Percentiles rank a stretch among this genome's conserved stretches.
phyloP scores from a whole-genome alignment of 2,797 vertebrate species.

The Manis pentadactyla region DNA sequence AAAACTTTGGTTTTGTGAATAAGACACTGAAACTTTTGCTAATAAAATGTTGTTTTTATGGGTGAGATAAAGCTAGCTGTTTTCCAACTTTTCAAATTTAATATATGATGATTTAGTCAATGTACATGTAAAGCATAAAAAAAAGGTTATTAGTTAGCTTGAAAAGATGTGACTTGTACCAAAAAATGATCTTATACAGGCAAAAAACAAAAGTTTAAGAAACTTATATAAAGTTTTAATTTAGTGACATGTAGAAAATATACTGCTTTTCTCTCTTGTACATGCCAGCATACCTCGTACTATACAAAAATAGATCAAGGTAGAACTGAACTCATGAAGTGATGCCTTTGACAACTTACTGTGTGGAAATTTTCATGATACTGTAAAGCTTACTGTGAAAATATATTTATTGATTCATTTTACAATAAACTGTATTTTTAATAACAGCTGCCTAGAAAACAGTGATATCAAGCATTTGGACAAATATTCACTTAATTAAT shows the following conservation, averaged over 20 bases:
- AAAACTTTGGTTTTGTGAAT: neutral
- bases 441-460: neutral
- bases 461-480: neutral
- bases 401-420: neutral
- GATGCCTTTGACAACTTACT: neutral
- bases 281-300: neutral
- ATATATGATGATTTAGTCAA: neutral
- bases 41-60: neutral
- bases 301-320: neutral
- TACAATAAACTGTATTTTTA: neutral
- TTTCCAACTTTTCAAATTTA: neutral
- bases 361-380: neutral
- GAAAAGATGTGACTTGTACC: neutral
- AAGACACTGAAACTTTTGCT: neutral
- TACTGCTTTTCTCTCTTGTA: neutral
- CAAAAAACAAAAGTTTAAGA: neutral
- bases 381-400: neutral
- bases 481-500: neutral
- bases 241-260: neutral
- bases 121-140: neutral
- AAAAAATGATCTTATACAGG: neutral
- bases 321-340: neutral
- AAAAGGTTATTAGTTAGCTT: neutral
- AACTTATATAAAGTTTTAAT: neutral
- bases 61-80: neutral